A percentile compares a stretch with the other conserved stretches of the same genome.
These are phyloP conservation scores for Deroptyus accipitrinus DNA, from an alignment of 2,113 vertebrate species.

Conservation along the genomic window DNA sequence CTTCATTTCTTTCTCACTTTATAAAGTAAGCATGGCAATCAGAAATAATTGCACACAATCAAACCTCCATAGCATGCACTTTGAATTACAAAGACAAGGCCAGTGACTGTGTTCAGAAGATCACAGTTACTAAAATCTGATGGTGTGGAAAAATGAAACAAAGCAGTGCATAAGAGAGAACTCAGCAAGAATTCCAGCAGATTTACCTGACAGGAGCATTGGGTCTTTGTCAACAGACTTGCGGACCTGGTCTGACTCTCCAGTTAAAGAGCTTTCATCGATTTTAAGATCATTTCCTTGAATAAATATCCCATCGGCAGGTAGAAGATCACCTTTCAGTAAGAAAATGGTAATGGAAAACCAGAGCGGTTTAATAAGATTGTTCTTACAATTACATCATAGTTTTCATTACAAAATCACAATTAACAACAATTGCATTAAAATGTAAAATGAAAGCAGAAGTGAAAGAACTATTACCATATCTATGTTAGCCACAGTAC, in stretches of 20 bases:
- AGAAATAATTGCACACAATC: background rate
- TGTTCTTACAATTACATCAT: background rate
- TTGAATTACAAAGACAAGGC: background rate
- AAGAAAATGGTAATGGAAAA: background rate
- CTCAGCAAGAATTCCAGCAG: background rate
- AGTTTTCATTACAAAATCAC: background rate
- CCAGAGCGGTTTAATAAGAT: background rate
- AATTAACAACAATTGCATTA: background rate
- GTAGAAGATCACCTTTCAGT: conserved; percentile 90
- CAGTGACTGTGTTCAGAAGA: background rate
- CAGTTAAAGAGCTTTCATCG: conserved; percentile 96
- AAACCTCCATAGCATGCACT: fast-evolving
- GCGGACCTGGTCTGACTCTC: conserved; percentile 97
- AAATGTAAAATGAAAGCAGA: background rate
- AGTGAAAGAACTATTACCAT: background rate
- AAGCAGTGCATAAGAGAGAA: background rate
- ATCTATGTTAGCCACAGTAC: fast-evolving
- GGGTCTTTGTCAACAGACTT: conserved; percentile 95
- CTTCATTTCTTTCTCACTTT: background rate
- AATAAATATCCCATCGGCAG: conserved; percentile 93
- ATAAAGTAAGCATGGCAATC: background rate
- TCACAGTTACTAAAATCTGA: background rate
- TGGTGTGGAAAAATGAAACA: background rate
- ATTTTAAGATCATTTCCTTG: conserved; percentile 98
- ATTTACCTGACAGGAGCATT: conserved; percentile 95